phyloP scores from a whole-genome alignment of 2,113 vertebrate species.

The Phyllostomus discolor region DNA sequence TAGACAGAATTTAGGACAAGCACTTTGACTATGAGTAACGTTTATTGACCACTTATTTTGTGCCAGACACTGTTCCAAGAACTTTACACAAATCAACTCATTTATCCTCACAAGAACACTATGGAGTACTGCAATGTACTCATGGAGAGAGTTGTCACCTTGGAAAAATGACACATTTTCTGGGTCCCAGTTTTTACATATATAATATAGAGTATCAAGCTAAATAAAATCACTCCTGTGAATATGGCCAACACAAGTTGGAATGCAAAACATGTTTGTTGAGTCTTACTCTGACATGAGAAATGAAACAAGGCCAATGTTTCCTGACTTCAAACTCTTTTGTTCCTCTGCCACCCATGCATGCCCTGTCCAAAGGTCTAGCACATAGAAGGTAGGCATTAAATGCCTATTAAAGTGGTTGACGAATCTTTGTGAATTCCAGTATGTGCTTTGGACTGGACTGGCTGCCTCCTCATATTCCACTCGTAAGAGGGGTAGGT shows the following conservation, averaged over 20 bases:
- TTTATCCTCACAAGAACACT: neutral
- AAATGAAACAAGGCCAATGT: neutral
- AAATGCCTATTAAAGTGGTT: neutral
- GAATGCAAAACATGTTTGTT: neutral
- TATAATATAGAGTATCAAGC: neutral
- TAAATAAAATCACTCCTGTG: neutral
- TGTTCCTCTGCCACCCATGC: neutral
- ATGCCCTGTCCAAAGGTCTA: neutral
- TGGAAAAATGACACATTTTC: neutral
- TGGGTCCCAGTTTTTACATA: neutral
- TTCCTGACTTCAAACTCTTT: neutral
- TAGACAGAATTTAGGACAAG: neutral
- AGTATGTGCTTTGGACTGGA: neutral
- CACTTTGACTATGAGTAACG: neutral
- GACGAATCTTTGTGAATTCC: neutral
- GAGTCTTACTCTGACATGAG: neutral
- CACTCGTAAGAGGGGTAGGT: neutral
- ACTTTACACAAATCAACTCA: neutral
- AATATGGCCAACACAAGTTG: neutral
- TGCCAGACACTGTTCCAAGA: neutral
- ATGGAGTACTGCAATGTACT: neutral
- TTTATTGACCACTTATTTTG: neutral
- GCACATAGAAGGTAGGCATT: neutral
- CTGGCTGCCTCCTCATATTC: neutral
- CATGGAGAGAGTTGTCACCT: neutral